phyloP scores from a whole-genome alignment of 2,888 invertebrate genomes.

The Euclidia mi region DNA sequence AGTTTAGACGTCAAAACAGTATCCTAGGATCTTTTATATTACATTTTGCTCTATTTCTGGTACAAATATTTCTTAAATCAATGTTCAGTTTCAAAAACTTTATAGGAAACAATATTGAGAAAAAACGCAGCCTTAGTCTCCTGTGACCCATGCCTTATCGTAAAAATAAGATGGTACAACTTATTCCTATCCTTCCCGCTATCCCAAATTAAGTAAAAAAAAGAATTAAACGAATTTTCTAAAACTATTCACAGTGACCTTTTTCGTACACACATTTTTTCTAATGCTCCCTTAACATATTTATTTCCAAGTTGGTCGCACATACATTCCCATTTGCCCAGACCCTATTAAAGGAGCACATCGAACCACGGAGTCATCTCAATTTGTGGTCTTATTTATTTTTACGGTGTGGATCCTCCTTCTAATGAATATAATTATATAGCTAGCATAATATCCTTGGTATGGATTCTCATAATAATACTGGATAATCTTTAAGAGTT shows the following conservation, averaged over 20 bases:
- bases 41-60: no score
- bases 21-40: no score
- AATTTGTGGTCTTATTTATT: constrained; percentile 58
- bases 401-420: constrained; percentile 42
- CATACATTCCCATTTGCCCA: constrained; percentile 36
- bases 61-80: no score
- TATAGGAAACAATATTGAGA: no score
- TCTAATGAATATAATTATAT: constrained; percentile 34
- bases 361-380: constrained; percentile 54
- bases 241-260: background rate
- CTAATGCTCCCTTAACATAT: constrained; percentile 15
- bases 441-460: constrained; percentile 9
- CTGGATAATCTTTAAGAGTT: background rate
- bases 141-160: no score
- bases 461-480: constrained; percentile 1
- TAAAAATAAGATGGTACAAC: no score
- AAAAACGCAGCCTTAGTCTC: no score
- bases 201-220: no score
- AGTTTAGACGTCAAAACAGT: no score
- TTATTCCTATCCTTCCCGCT: no score
- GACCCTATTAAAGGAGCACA: constrained; percentile 39
- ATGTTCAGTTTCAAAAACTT: no score
- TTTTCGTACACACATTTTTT: constrained; percentile 15
- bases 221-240: background rate
- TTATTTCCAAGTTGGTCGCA: constrained; percentile 23